Base-by-base conservation (phyloP, 2,888 invertebrate species). In the Sminthurides aquaticus region DNA sequence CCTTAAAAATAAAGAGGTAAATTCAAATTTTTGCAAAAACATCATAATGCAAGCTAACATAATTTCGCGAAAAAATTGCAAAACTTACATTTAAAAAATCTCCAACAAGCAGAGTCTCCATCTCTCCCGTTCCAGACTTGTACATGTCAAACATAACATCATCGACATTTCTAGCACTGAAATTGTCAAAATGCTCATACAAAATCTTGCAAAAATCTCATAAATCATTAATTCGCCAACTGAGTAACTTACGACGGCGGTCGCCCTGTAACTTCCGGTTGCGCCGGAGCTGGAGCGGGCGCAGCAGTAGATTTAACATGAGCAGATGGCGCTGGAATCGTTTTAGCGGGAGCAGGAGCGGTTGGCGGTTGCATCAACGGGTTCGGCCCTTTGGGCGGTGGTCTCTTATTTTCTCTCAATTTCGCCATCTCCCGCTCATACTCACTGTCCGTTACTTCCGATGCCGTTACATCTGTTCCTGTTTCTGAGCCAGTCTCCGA, bases 61-160 rank as follows among this genome's bases (percentile, higher is more conserved):
- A 20, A 8, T n/a, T 11, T 54, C 11, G 5, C 5, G 5, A 20
- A n/a, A 20, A 56, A 20, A 56, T 56, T 56, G 26, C 5, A 11
- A 54, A 74, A 84, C 86, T 83, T 81, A 91, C 91, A 75, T 90
- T 88, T 78, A 94, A 80, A 81, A 95, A 94, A 79, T 89, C 91
- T 75, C 91, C 91, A 77, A 91, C 87, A 0, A 90, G 86, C 56
- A 91, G 79, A 15, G 89, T 81, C 65, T 90, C 89, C 78, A 89
- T 88, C 78, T 87, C 90, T 80, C 89, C 89, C 24, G 69, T 69
- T 29, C 64, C 66, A n/a, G n/a, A n/a, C 15, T 15, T 8, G 77
- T 94, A 92, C 88, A 92, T 90, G 76, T 93, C 91, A 79, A 93
- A 95, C 57, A 95, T 82, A 24, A 90, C 87, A 80, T 93, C 92